A percentile compares a stretch with the other conserved stretches of the same genome.
phyloP scores from a whole-genome alignment of 2,113 vertebrate species.

The Gyps fulvus region DNA sequence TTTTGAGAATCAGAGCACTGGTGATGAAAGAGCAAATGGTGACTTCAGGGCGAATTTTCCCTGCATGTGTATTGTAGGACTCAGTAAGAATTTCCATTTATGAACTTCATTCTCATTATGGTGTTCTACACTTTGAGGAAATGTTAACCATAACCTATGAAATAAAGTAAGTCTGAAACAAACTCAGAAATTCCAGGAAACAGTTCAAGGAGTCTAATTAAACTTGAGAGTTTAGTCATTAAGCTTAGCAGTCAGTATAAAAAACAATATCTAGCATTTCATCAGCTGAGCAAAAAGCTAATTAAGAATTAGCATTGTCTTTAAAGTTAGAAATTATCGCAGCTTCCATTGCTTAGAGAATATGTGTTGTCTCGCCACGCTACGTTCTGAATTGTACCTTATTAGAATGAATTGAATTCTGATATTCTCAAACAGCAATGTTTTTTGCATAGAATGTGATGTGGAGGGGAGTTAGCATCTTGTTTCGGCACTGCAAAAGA shows the following conservation, averaged over 20 bases:
- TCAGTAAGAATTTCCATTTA: neutral
- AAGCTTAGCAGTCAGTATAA: neutral
- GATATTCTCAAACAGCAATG: neutral
- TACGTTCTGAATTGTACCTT: neutral
- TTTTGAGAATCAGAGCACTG: neutral
- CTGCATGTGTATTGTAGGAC: neutral
- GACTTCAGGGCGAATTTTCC: neutral
- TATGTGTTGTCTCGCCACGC: fast-evolving
- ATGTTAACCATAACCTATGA: neutral
- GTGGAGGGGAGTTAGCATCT: neutral
- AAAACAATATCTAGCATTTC: neutral
- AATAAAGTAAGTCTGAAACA: neutral
- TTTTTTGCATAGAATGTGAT: neutral
- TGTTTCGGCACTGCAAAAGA: neutral
- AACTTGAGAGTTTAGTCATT: neutral
- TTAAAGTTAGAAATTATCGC: neutral
- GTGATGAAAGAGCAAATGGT: neutral
- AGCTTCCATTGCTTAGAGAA: neutral
- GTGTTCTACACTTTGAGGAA: neutral
- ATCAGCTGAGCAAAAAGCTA: neutral
- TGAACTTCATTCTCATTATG: neutral
- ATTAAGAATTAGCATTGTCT: neutral
- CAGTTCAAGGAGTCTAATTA: neutral
- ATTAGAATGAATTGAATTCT: neutral
- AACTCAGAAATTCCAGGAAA: neutral